phyloP scores from a whole-genome alignment of 2,888 invertebrate species.

The Podabrus alpinus region DNA sequence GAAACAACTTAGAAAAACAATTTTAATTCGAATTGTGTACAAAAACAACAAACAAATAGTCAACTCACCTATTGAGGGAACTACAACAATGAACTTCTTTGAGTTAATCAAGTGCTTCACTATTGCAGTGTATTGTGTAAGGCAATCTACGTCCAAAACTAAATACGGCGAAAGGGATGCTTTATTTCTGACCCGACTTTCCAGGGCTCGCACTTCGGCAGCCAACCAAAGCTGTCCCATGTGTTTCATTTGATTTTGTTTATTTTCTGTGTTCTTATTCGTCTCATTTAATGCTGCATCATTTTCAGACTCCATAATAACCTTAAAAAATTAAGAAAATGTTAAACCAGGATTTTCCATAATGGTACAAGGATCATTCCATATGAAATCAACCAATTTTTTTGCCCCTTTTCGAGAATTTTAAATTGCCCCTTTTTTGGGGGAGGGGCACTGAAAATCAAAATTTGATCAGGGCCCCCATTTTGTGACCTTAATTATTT shows the following conservation, averaged over 20 bases:
- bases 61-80: slow-evolving; percentile 81
- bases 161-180: slow-evolving; percentile 79
- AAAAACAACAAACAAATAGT: neutral
- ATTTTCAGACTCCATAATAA: neutral
- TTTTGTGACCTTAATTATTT: no score
- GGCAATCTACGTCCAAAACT: slow-evolving; percentile 83
- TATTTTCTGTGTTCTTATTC: slow-evolving; percentile 13
- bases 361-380: no score
- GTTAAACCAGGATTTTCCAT: no score
- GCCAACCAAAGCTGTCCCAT: slow-evolving; percentile 90
- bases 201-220: slow-evolving; percentile 85
- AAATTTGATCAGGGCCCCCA: no score
- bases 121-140: slow-evolving; percentile 75
- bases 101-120: slow-evolving; percentile 83
- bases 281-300: slow-evolving; percentile 27
- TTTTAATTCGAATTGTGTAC: neutral
- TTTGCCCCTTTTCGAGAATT: no score
- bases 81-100: slow-evolving; percentile 83
- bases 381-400: no score
- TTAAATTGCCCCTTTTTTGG: no score
- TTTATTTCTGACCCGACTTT: slow-evolving; percentile 67
- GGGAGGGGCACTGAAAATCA: no score
- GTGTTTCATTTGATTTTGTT: slow-evolving; percentile 65
- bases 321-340: neutral
- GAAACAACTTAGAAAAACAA: slow-evolving; percentile 71